Evolutionary conservation across 2,797 vertebrate species (phyloP).

Genomic region (Pseudochromis fuscus): DNA sequence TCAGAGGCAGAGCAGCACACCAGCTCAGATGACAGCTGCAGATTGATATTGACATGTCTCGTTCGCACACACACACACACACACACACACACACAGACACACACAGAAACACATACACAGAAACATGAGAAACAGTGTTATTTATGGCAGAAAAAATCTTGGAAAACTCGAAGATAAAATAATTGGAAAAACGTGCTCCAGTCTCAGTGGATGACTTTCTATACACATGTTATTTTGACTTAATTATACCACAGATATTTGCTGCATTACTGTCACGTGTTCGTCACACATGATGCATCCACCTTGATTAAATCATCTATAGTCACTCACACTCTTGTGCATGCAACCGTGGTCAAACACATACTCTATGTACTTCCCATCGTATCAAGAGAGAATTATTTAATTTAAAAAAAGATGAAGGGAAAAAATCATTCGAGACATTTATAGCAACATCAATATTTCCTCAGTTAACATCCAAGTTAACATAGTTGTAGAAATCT

Average conservation of each 20-base stretch:
- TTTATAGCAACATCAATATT: too few relatives aligned
- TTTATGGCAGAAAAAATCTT: not conserved
- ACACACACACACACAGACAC: not conserved
- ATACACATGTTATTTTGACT: not conserved
- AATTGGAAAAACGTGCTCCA: not conserved
- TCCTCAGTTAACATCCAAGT: too few relatives aligned
- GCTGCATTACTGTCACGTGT: not conserved
- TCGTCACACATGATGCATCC: slow-evolving; percentile 2
- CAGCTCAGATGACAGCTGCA: slow-evolving; percentile 30
- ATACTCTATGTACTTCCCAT: not conserved
- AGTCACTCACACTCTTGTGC: not conserved
- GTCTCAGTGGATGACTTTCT: not conserved
- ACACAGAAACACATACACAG: too few relatives aligned
- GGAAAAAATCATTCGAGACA: too few relatives aligned
- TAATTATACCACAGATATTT: slow-evolving; percentile 6
- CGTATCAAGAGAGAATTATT: not conserved
- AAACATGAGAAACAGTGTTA: not conserved
- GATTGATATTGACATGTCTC: slow-evolving; percentile 10
- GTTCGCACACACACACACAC: not conserved
- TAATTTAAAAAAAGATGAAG: not conserved
- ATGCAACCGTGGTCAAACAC: not conserved
- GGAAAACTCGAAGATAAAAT: slow-evolving; percentile 3
- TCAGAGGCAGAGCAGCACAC: slow-evolving; percentile 32
- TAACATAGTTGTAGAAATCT: too few relatives aligned
- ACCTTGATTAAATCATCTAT: slow-evolving; percentile 14